Percentiles rank a stretch among this genome's conserved stretches.
phyloP scores from a whole-genome alignment of 2,113 vertebrate genomes.

The Physeter macrocephalus region DNA sequence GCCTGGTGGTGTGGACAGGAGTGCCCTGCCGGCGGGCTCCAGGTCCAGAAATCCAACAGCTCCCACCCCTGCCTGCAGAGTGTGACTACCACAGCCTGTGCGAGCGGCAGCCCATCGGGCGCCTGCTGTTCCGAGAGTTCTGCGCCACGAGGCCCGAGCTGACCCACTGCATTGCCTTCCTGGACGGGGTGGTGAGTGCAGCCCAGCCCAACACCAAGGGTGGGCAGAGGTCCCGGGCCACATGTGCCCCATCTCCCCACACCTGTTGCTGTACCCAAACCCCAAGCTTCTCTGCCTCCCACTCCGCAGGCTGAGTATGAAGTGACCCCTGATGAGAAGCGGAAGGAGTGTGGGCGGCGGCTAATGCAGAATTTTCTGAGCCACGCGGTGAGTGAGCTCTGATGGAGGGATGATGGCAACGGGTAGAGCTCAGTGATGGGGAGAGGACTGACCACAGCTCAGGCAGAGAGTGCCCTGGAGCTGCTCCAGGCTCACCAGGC shows the following conservation, averaged over 20 bases:
- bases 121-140: conserved; percentile 92
- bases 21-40: neutral
- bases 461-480: conserved; percentile 1
- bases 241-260: fast-evolving
- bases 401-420: neutral
- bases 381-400: conserved; percentile 77
- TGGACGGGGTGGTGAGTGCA: conserved; percentile 94
- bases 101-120: conserved; percentile 94
- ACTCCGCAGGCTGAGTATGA: conserved; percentile 91
- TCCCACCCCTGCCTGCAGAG: conserved; percentile 79
- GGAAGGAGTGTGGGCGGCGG: conserved; percentile 90
- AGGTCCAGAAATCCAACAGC: neutral
- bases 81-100: conserved; percentile 95
- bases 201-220: fast-evolving
- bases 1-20: neutral
- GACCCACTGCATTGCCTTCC: conserved; percentile 89
- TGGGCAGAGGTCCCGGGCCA: neutral
- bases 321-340: conserved; percentile 95
- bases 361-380: conserved; percentile 90
- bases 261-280: neutral
- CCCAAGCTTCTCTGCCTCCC: neutral
- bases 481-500: neutral
- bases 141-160: conserved; percentile 93
- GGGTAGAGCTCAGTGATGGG: neutral
- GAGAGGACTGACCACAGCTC: conserved; percentile 18